Evolutionary conservation across 2,888 invertebrate species (phyloP).

Genomic region (Eupithecia centaureata): DNA sequence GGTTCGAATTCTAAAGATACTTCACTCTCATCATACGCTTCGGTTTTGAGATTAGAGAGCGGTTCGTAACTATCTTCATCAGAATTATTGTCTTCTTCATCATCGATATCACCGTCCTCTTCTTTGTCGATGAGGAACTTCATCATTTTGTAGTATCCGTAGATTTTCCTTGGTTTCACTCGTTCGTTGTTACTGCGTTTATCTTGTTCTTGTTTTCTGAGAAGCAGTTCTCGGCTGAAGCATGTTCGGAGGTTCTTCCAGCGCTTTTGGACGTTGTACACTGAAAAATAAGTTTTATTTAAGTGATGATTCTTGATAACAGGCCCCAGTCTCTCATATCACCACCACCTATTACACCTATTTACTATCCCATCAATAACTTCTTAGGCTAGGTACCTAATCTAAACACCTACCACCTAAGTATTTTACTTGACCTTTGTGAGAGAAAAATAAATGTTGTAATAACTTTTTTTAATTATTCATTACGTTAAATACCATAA

Average conservation of each 20-base stretch:
- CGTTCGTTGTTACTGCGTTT: slow-evolving; percentile 46
- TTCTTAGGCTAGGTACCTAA: no score
- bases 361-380: no score
- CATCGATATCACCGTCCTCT: slow-evolving; percentile 18
- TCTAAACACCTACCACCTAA: no score
- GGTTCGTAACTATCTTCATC: slow-evolving; percentile 32
- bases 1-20: slow-evolving; percentile 17
- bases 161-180: slow-evolving; percentile 56
- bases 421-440: no score
- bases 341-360: no score
- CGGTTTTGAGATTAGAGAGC: slow-evolving; percentile 26
- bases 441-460: no score
- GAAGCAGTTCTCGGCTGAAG: slow-evolving; percentile 59
- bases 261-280: slow-evolving; percentile 57
- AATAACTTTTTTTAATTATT: no score
- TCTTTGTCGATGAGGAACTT: slow-evolving; percentile 49
- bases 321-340: no score
- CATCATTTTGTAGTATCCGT: slow-evolving; percentile 59
- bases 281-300: slow-evolving; percentile 15
- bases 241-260: slow-evolving; percentile 68
- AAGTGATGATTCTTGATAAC: no score
- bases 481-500: no score
- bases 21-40: slow-evolving; percentile 24
- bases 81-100: slow-evolving; percentile 25
- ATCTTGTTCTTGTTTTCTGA: slow-evolving; percentile 55